A percentile compares a stretch with the other conserved stretches of the same genome.
phyloP scores from a whole-genome alignment of 2,113 vertebrate species.

The Amia ocellicauda region DNA sequence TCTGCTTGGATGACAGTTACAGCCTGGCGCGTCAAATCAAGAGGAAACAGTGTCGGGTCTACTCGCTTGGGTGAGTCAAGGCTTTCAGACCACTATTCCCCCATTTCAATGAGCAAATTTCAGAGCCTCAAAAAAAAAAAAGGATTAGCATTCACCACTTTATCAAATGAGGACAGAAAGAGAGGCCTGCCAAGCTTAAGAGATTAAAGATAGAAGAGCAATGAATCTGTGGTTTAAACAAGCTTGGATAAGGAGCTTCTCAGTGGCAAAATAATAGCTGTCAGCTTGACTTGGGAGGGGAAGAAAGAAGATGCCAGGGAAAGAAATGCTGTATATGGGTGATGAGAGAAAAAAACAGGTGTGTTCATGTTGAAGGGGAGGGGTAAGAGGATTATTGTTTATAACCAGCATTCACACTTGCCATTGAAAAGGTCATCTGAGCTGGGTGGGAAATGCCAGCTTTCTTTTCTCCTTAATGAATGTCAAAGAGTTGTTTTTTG shows the following conservation, averaged over 20 bases:
- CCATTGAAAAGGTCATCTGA: slow-evolving; percentile 31
- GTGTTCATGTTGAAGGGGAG: not conserved
- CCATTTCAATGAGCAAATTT: too few species aligned
- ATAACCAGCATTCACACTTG: slow-evolving; percentile 1
- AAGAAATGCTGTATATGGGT: not conserved
- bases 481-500: too few species aligned
- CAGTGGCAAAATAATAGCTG: not conserved
- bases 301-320: not conserved
- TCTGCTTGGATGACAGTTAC: slow-evolving; percentile 77
- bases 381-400: not conserved
- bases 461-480: not conserved
- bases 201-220: not conserved
- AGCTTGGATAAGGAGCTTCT: not conserved
- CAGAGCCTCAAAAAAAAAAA: not conserved
- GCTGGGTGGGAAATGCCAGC: slow-evolving; percentile 21
- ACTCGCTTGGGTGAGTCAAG: slow-evolving; percentile 71
- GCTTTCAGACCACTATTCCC: too few species aligned
- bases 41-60: slow-evolving; percentile 71
- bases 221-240: not conserved
- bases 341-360: not conserved
- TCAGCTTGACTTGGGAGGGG: not conserved
- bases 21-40: slow-evolving; percentile 66
- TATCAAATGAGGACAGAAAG: not conserved
- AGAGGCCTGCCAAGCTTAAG: not conserved
- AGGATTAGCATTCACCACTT: not conserved